These are phyloP conservation scores for Threskiornis aethiopicus DNA, from an alignment of 2,797 vertebrate genomes.

Conservation along the genomic window DNA sequence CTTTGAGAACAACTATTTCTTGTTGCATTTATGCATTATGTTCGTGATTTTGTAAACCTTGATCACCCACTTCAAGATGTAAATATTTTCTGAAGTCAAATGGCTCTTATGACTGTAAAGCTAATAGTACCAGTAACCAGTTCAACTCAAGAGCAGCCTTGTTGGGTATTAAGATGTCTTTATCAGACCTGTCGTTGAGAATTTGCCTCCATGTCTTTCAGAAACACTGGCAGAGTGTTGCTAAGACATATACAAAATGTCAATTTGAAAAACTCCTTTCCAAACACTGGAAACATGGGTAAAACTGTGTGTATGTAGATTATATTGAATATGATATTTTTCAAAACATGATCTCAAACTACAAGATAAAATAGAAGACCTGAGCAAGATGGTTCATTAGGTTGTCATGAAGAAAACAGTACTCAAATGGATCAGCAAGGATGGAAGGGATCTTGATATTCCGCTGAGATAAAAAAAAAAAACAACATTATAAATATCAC, in stretches of 20 bases:
- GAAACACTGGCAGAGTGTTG: not conserved
- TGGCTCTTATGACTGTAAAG: not conserved
- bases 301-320: not conserved
- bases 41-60: not conserved
- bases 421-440: not conserved
- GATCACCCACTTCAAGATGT: not conserved
- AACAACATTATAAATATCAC: not conserved
- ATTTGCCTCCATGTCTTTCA: not conserved
- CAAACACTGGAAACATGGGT: not conserved
- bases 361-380: not conserved
- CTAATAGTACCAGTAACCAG: not conserved
- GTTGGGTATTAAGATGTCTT: not conserved
- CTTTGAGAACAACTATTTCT: not conserved
- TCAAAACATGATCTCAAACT: not conserved
- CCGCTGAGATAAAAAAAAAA: not conserved
- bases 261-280: not conserved
- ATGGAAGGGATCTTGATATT: not conserved
- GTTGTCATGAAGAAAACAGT: not conserved
- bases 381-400: not conserved
- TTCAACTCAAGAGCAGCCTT: not conserved
- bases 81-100: not conserved
- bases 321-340: not conserved
- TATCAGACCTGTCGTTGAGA: not conserved
- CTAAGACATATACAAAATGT: not conserved
- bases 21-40: not conserved